Evolutionary conservation across 2,797 vertebrate genomes (phyloP), one percentile per base, ranked within the genome.

Genomic region (Menidia menidia): DNA sequence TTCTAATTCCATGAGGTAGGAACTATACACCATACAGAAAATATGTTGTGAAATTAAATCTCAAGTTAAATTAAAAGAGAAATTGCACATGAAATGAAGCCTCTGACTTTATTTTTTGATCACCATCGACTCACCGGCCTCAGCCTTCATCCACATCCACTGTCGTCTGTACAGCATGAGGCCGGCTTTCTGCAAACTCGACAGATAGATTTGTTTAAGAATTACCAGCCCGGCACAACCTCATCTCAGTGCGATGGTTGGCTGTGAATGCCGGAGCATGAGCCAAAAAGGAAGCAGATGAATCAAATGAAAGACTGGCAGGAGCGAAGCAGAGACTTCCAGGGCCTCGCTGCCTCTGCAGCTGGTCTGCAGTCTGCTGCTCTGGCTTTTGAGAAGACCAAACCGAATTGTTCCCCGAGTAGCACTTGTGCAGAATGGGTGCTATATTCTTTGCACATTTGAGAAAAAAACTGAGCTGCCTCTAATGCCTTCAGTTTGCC

Each of bases 351-450:
- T 33, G 30, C 4, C 12, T 52, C 55, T 32, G 47, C 39, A 19
- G 56, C 48, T 61, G 68, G 2, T 72, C 64, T 53, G 55, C 75
- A 52, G 65, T 68, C 39, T 63, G 67, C 62, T 32, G 15, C 12
- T 54, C 44, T 32, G 31, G 51, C 44, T 15, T 35, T 19, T 48
- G 30, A 25, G 16, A 33, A 31, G 7, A 44, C 59, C 32, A 16
- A 60, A 3, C n/a, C 43, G 30, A 12, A 50, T 39, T 7, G 35
- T 39, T 39, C 8, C 35, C 35, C 35, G 2, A 7, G 7, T 39
- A 39, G 35, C 35, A 39, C 35, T 7, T 39, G 35, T 7, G 35
- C 7, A 39, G 10, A 39, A 7, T 6, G 6, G 35, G 7, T 39
- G 7, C 35, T 39, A 39, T 5, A 10, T 5, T 39, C 4, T 39